These are phyloP conservation scores for Hassar affinis DNA, from an alignment of 2,113 vertebrate species.

Conservation along the genomic window DNA sequence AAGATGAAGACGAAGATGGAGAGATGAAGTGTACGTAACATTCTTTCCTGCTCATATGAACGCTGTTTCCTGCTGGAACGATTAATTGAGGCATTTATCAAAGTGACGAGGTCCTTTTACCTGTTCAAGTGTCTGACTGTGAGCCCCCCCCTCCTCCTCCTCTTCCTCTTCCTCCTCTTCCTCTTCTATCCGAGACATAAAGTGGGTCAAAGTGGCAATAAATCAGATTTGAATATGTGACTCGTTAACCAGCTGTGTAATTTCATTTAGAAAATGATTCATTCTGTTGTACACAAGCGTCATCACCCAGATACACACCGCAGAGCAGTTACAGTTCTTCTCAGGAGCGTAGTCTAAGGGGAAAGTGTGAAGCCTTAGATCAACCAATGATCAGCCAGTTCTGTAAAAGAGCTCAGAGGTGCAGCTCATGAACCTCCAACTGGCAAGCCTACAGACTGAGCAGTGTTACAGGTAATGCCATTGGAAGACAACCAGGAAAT, in stretches of 20 bases:
- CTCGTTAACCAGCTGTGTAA: slow-evolving; percentile 7
- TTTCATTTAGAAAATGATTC: slow-evolving; percentile 18
- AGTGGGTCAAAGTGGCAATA: slow-evolving; percentile 6
- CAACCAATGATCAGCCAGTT: no score
- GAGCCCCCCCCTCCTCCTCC: no score
- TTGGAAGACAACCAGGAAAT: no score
- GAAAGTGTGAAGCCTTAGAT: no score
- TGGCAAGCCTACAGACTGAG: no score
- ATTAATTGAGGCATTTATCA: slow-evolving; percentile 29
- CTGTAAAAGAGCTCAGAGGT: no score
- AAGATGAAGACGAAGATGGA: background rate
- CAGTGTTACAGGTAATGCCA: no score
- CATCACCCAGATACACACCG: no score
- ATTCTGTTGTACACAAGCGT: slow-evolving; percentile 3
- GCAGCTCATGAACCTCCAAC: no score
- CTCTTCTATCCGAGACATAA: background rate
- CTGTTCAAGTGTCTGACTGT: background rate
- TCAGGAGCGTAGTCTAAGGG: no score
- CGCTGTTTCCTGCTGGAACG: background rate
- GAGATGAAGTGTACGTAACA: background rate
- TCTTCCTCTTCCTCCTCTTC: no score
- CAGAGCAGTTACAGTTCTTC: no score
- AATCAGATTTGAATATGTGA: slow-evolving; percentile 9
- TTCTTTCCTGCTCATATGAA: background rate
- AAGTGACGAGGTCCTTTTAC: slow-evolving; percentile 8